These are phyloP conservation scores for Megalops cyprinoides DNA, from an alignment of 2,797 vertebrate species.

Conservation along the genomic window DNA sequence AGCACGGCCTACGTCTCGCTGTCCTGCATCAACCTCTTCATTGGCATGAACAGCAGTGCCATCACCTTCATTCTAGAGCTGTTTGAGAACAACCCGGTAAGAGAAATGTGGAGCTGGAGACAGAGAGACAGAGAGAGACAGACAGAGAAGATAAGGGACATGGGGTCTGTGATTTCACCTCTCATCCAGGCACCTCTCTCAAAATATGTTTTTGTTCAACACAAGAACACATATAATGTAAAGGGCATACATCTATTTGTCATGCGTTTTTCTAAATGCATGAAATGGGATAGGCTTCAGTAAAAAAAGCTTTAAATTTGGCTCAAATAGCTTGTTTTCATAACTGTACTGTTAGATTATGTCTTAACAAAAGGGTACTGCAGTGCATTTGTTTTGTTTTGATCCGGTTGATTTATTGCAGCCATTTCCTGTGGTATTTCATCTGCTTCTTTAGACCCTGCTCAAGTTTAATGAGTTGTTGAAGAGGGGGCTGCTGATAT, in stretches of 20 bases:
- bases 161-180: no score
- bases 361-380: neutral
- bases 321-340: neutral
- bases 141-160: no score
- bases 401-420: neutral
- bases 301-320: neutral
- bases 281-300: neutral
- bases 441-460: conserved; percentile 73
- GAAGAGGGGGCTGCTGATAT: conserved; percentile 85
- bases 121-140: neutral
- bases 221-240: neutral
- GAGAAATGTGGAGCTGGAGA: neutral
- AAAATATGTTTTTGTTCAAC: no score
- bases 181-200: no score
- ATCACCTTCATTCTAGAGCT: conserved; percentile 95
- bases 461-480: conserved; percentile 84
- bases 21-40: conserved; percentile 94
- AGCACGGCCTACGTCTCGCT: conserved; percentile 95
- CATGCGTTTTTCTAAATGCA: no score
- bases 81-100: conserved; percentile 90
- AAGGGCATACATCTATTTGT: neutral
- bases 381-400: no score
- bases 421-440: neutral
- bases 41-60: conserved; percentile 94
- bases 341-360: neutral